Base-by-base conservation (phyloP, 2,113 vertebrate genomes). In the Heptranchias perlo region DNA sequence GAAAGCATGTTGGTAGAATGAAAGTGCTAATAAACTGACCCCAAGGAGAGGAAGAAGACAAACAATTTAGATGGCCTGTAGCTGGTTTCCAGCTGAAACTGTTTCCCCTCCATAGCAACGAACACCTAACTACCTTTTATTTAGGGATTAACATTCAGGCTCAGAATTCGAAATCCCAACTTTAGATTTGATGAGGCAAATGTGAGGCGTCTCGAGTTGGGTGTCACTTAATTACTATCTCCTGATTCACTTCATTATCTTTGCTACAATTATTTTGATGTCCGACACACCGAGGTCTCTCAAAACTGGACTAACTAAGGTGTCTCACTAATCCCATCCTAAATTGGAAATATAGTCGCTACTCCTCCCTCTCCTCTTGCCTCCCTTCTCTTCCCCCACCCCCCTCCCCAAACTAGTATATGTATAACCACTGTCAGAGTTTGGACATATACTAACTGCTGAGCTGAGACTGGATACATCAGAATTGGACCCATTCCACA, bases 41-140 rank as follows among this genome's bases (percentile, higher is more conserved):
- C 54, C 58, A n/a, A 93, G 91, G 91, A 62, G 87, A 58, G 52
- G 35, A 58, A 61, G 87, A 91, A 58, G 87, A 61, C 87, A 91
- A 91, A 91, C 87, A 91, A 52, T 91, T 91, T 91, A 31, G 54
- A 58, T 91, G 52, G 87, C 87, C 54, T 35, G 13, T 52, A 58
- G 49, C 52, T 0, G n/a, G 11, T 35, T 58, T 91, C 49, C 87
- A 35, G 14, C 23, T 35, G 54, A 58, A 10, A 28, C 2, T 91
- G 0, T 13, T 35, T 91, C 54, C 28, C 28, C 87, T 35, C 31
- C 28, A 1, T 61, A 25, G 6, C 47, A 58, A 14, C 35, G 28
- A 35, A 28, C n/a, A 52, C 8, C 49, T 89, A 54, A 58, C 52
- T 54, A 35, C 8, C 23, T 91, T 52, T 58, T 35, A 58, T 5